Conservation (phyloP, 1,140 invertebrate genomes). For the Polypedilum pembai region DNA sequence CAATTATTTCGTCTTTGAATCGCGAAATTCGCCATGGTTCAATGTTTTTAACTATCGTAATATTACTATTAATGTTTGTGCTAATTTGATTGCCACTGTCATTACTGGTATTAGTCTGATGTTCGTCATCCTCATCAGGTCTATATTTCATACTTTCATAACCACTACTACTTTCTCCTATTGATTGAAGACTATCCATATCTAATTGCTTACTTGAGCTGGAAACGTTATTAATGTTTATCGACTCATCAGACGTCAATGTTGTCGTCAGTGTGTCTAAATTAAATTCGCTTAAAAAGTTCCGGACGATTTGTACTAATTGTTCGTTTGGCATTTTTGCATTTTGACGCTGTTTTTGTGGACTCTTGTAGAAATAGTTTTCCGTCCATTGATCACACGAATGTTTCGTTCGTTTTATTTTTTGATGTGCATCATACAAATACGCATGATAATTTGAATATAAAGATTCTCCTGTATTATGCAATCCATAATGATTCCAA, state of each 20-base stretch:
- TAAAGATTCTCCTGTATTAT: constrained; percentile 47
- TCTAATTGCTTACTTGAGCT: constrained; percentile 43
- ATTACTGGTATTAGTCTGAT: constrained; percentile 34
- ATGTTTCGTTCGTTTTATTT: constrained; percentile 61
- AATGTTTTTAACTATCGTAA: constrained; percentile 31
- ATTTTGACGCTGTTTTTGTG: constrained; percentile 34
- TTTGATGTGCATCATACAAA: constrained; percentile 69
- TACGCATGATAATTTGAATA: constrained; percentile 76
- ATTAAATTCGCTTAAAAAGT: constrained; percentile 40
- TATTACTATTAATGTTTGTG: constrained; percentile 32
- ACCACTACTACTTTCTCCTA: constrained; percentile 74
- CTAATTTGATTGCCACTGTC: constrained; percentile 32
- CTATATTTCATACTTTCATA: constrained; percentile 73
- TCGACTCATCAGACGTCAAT: not conserved
- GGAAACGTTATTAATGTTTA: constrained; percentile 25
- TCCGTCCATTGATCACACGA: constrained; percentile 68
- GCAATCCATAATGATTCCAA: constrained; percentile 48
- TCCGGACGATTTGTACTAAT: constrained; percentile 35
- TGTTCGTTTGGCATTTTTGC: constrained; percentile 37
- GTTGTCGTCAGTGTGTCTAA: constrained; percentile 24
- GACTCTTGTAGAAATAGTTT: constrained; percentile 41
- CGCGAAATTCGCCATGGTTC: constrained; percentile 44
- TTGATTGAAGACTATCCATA: constrained; percentile 59
- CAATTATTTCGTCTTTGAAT: constrained; percentile 39
- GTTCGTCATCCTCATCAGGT: constrained; percentile 47